phyloP scores from a whole-genome alignment of 2,113 vertebrate genomes.

The Centropristis striata region DNA sequence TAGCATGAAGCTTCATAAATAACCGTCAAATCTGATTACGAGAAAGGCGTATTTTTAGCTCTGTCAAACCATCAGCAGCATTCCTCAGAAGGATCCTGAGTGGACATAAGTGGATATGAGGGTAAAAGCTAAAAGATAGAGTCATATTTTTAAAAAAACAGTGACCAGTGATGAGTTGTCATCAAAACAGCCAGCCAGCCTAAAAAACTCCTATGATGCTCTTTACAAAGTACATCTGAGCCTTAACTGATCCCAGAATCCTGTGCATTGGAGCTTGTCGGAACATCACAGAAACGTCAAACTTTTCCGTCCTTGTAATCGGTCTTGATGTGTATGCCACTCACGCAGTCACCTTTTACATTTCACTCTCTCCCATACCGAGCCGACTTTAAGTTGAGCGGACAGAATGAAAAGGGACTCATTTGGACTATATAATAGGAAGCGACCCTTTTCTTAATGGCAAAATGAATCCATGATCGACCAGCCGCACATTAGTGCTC shows the following conservation, averaged over 20 bases:
- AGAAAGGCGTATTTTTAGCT: slow-evolving; percentile 21
- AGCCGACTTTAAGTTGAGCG: slow-evolving; percentile 60
- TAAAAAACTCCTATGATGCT: neutral
- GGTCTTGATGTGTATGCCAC: slow-evolving; percentile 59
- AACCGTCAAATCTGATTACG: slow-evolving; percentile 7
- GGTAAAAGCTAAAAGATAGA: neutral
- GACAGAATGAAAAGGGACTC: slow-evolving; percentile 72
- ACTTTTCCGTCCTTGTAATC: slow-evolving; percentile 29
- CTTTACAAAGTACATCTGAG: slow-evolving; percentile 1
- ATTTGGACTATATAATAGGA: slow-evolving; percentile 75
- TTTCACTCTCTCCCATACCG: slow-evolving; percentile 71
- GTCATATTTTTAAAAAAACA: slow-evolving; percentile 1
- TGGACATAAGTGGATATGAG: slow-evolving; percentile 3
- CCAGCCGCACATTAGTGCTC: slow-evolving; percentile 64
- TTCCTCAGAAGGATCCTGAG: neutral
- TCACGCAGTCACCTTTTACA: slow-evolving; percentile 64
- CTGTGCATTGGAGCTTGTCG: neutral
- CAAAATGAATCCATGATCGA: slow-evolving; percentile 78
- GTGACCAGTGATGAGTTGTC: slow-evolving; percentile 7
- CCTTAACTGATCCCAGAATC: slow-evolving; percentile 3
- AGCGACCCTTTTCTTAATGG: slow-evolving; percentile 76
- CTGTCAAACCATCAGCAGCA: slow-evolving; percentile 10
- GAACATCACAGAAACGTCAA: slow-evolving; percentile 10
- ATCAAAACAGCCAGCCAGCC: neutral
- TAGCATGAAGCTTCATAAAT: slow-evolving; percentile 9